Evolutionary conservation across 2,113 vertebrate genomes (phyloP), one percentile per base, ranked within the genome.

Genomic region (Poecilia latipinna): DNA sequence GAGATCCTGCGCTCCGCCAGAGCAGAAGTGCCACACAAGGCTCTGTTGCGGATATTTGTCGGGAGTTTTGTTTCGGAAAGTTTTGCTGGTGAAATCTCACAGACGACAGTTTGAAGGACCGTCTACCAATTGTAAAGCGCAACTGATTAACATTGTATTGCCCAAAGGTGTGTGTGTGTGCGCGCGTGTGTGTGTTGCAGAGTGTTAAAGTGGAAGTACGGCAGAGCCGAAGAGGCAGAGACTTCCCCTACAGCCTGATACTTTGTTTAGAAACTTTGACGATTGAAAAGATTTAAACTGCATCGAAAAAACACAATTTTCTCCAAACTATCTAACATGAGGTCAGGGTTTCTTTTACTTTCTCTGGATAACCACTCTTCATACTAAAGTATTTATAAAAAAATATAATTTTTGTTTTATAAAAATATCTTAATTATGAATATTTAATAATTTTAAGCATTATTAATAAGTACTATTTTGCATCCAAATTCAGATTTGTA

Each of bases 1-100:
- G 88, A 86, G 86, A 77, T 78, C 68, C 63, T 28, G 24, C 0
- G 12, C 69, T 67, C 33, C n/a, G 48, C 31, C 35, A 65, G 62
- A 22, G 65, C 64, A 15, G 44, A 76, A 82, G 70, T 70, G 57
- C 39, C 8, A 1, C 12, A 63, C 66, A 79, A 7, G 3, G 2
- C 64, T 61, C 32, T 10, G 29, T 61, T 19, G 42, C 15, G 64
- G 66, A 77, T 80, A 54, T 75, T 83, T 35, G 13, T 51, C 51
- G 71, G 71, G 75, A 75, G 48, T 82, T 80, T 8, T 63, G 69
- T 26, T 65, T 75, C 4, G 24, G 71, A 39, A 10, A 57, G 24
- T 57, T 60, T 68, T 8, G 42, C 69, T 69, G 2, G 24, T 65
- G 65, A 24, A 74, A 69, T 61, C 65, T 70, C 32, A 31, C 6